Evolutionary conservation across 53 echinoderm and acorn worm genomes (phyloP), one percentile per base, ranked within the genome.

Genomic region (Mesocentrotus franciscanus): DNA sequence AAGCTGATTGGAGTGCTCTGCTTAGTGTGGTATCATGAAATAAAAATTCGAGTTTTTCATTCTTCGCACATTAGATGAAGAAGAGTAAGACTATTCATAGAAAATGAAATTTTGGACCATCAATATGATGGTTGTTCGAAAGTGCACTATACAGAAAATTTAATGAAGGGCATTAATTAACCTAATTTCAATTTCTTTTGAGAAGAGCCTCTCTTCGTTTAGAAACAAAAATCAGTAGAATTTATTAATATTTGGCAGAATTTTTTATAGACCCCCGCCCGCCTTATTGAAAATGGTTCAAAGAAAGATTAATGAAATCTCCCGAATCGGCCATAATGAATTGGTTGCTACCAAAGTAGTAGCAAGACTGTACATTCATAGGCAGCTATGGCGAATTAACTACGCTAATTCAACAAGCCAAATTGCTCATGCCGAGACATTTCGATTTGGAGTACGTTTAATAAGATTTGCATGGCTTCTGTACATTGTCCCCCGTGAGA

Each of bases 391-490:
- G 12, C 81, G 42, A 81, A 81, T 81, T 81, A 81, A 36, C 81
- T 33, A 36, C 81, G 81, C 42, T 81, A 81, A 81, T 81, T 42
- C 81, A 81, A 11, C 36, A 81, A 81, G 81, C 81, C 36, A 36
- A 64, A 39, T 81, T 81, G 81, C 81, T 36, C 9, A 81, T 42
- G 39, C 81, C 81, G 81, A 81, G 81, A 81, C 81, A 81, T 81
- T 76, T 81, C 42, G 42, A 39, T 81, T 42, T 42, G 39, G 20
- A 49, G 74, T 32, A 74, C 30, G 74, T 74, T 74, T 30, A 81
- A 81, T 81, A 81, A 42, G 81, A 81, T 81, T 76, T 36, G 36
- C 42, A 81, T 81, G 36, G 81, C 81, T 42, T 81, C 42, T 39
- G 81, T 81, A 81, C 81, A 81, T 81, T 81, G 42, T 29, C 39